Evolutionary conservation across 2,797 vertebrate species (phyloP), one percentile per base, ranked within the genome.

Genomic region (Buphagus erythrorhynchus): DNA sequence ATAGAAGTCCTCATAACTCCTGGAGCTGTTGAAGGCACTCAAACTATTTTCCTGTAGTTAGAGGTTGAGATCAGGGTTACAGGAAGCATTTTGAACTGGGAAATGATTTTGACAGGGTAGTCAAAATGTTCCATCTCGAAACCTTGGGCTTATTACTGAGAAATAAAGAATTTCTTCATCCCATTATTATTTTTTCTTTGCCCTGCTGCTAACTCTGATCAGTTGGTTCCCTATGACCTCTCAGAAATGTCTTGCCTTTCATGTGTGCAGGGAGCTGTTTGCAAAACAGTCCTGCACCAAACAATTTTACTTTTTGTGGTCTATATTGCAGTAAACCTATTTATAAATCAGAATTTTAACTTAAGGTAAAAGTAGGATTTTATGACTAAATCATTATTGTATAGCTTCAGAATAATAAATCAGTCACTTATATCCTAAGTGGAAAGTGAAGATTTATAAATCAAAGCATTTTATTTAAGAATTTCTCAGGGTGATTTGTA

Each of bases 361-460:
- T 96, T 93, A 55, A 91, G 94, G 89, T 62, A 88, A 94, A 96
- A 95, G 90, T 88, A 91, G 72, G 65, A 86, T 96, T 97, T 97
- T 96, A 84, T 82, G 94, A 96, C 86, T 83, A 96, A 95, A 92
- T 95, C 84, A 90, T 96, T 90, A 92, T 90, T 95, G 91, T 90
- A 85, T 94, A 92, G 87, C 83, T 92, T 87, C 38, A 40, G 93
- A 72, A 65, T 86, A 71, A 90, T 97, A 95, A 97, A 98, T 97
- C 98, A 94, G 92, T 97, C 95, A 93, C 92, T 92, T 97, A 91
- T 97, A 96, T 94, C 96, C 72, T 69, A 97, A 90, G 93, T 97
- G 94, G 86, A 97, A 97, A 94, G 94, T 78, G 86, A 96, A 90
- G 88, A 86, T 95, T 97, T 97, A 96, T 98, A 98, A 98, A 98